A percentile compares a stretch with the other conserved stretches of the same genome.
Evolutionary conservation across 2,888 invertebrate species (phyloP).

Genomic region (Erebia palarica): DNA sequence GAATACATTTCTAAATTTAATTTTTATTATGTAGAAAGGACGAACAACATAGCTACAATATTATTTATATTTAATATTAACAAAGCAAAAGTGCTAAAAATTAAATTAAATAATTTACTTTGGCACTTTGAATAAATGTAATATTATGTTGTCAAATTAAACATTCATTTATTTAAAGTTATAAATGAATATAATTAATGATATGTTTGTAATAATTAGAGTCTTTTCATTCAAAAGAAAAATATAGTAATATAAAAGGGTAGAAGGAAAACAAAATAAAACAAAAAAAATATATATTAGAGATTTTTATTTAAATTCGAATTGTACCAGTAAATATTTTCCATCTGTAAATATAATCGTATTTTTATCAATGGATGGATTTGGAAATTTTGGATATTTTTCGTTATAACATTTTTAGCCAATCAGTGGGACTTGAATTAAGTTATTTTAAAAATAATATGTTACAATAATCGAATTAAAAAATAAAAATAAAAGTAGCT

Average conservation of each 20-base stretch:
- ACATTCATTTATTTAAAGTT: slow-evolving; percentile 41
- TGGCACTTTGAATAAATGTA: slow-evolving; percentile 42
- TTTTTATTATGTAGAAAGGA: slow-evolving; percentile 64
- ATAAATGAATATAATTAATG: slow-evolving; percentile 51
- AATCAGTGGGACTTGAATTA: slow-evolving; percentile 41
- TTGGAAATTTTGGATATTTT: slow-evolving; percentile 48
- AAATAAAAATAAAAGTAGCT: slow-evolving; percentile 61
- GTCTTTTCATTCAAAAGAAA: slow-evolving; percentile 41
- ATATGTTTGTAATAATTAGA: slow-evolving; percentile 70
- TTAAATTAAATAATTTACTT: slow-evolving; percentile 35
- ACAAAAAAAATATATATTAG: slow-evolving; percentile 51
- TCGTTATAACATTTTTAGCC: slow-evolving; percentile 43
- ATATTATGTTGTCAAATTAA: slow-evolving; percentile 33
- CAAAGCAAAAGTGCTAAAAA: slow-evolving; percentile 32
- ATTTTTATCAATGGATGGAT: slow-evolving; percentile 76
- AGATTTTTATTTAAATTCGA: slow-evolving; percentile 74
- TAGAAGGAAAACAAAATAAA: slow-evolving; percentile 68
- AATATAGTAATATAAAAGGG: slow-evolving; percentile 46
- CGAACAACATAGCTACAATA: slow-evolving; percentile 66
- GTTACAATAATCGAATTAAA: slow-evolving; percentile 63
- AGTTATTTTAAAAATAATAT: slow-evolving; percentile 36
- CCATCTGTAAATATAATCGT: slow-evolving; percentile 73
- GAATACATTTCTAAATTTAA: slow-evolving; percentile 71
- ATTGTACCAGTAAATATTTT: slow-evolving; percentile 75
- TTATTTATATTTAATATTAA: slow-evolving; percentile 45